Evolutionary conservation across 2,113 vertebrate genomes (phyloP).

Genomic region (Stigmatopora nigra): DNA sequence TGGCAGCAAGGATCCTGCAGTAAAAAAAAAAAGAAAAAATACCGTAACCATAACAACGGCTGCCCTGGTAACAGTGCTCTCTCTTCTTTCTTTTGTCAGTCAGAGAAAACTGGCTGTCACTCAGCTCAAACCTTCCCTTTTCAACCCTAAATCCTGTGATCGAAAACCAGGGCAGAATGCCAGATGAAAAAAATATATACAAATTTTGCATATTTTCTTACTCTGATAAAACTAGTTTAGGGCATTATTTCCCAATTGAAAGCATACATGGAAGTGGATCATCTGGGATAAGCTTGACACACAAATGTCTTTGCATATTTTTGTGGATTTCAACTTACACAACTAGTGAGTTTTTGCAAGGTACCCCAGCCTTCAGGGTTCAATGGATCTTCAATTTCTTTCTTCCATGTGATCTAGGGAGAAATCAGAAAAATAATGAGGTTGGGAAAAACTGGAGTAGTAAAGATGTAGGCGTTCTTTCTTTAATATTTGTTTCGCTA

Average conservation of each 20-base stretch:
- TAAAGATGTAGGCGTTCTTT: background rate
- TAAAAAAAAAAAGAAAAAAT: slow-evolving; percentile 45
- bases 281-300: slow-evolving; percentile 44
- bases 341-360: slow-evolving; percentile 63
- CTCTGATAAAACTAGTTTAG: background rate
- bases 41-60: slow-evolving; percentile 68
- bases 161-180: background rate
- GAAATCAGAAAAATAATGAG: slow-evolving; percentile 12
- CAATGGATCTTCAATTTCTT: slow-evolving; percentile 58
- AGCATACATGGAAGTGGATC: slow-evolving; percentile 3
- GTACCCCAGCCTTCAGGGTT: slow-evolving; percentile 63
- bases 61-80: slow-evolving; percentile 67
- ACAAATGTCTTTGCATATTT: slow-evolving; percentile 34
- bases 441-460: background rate
- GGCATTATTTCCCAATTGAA: background rate
- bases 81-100: slow-evolving; percentile 65
- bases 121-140: slow-evolving; percentile 52
- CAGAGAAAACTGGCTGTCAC: slow-evolving; percentile 65
- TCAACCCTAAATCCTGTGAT: slow-evolving; percentile 30
- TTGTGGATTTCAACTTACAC: slow-evolving; percentile 54
- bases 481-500: background rate
- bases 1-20: slow-evolving; percentile 49
- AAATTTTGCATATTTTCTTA: background rate
- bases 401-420: slow-evolving; percentile 63
- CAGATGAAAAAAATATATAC: too few species aligned